Conservation (phyloP, 2,888 invertebrate genomes). For the Cephus runcator region DNA sequence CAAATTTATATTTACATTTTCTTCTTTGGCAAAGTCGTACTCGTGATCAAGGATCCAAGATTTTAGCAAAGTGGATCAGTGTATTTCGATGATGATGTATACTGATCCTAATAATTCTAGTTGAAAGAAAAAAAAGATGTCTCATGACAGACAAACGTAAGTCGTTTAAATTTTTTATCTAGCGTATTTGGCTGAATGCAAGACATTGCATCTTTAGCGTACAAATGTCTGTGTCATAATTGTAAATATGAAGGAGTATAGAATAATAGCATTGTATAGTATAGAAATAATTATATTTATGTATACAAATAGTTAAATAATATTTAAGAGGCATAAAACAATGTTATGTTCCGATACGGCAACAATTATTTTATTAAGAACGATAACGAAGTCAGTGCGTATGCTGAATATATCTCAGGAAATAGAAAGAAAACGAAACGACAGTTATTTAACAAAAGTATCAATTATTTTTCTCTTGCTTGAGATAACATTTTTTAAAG, state of each 20-base stretch:
- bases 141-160: constrained; percentile 32
- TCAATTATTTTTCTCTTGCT: background rate
- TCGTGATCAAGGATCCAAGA: background rate
- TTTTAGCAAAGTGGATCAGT: background rate
- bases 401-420: constrained; percentile 5
- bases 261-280: constrained; percentile 22
- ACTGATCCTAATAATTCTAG: background rate
- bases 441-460: background rate
- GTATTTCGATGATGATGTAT: background rate
- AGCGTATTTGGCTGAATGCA: constrained; percentile 9
- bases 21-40: background rate
- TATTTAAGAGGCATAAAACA: background rate
- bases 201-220: constrained; percentile 20
- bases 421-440: background rate
- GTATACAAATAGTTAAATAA: constrained; percentile 30
- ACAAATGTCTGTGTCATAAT: constrained; percentile 39
- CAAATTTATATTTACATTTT: background rate
- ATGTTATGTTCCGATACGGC: background rate
- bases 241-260: constrained; percentile 48
- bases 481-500: background rate
- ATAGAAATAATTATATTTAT: constrained; percentile 33
- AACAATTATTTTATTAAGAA: constrained; percentile 5
- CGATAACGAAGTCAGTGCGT: background rate
- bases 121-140: constrained; percentile 15
- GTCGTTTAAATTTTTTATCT: background rate